Percentiles rank a stretch among this genome's conserved stretches.
Conservation (phyloP, 64 coral and sea anemone genomes). For the Dendrophyllia cribrosa region DNA sequence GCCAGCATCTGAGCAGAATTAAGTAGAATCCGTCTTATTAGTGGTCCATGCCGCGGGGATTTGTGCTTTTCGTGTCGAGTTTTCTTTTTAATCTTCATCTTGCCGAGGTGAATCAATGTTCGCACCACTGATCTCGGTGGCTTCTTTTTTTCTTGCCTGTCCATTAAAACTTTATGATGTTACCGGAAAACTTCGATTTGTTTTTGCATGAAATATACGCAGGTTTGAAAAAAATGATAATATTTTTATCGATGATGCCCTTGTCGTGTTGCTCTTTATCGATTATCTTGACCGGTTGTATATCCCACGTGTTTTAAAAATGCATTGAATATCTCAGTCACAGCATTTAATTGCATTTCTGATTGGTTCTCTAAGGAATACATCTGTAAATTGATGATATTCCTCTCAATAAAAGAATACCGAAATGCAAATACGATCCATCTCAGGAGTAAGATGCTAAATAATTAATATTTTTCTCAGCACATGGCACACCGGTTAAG, state of each 20-base stretch:
- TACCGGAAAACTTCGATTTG: slow-evolving; percentile 3
- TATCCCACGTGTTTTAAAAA: slow-evolving; percentile 12
- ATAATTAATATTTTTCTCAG: slow-evolving; percentile 22
- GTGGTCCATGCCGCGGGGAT: neutral
- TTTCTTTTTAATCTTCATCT: slow-evolving; percentile 17
- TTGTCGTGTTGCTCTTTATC: slow-evolving; percentile 26
- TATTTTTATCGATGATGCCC: slow-evolving; percentile 1
- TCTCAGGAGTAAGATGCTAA: neutral
- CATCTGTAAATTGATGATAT: neutral
- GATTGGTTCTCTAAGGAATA: neutral
- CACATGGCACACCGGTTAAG: neutral
- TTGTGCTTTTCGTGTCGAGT: neutral
- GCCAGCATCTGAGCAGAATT: slow-evolving; percentile 48
- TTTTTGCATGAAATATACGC: neutral
- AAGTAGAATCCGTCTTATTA: slow-evolving; percentile 66
- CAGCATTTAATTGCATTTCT: neutral
- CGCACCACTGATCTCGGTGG: neutral
- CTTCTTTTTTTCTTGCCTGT: neutral
- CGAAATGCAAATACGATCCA: slow-evolving; percentile 16
- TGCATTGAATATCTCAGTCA: neutral
- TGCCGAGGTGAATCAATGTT: slow-evolving; percentile 10
- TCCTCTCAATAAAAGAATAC: neutral
- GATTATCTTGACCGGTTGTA: neutral
- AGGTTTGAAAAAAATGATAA: slow-evolving; percentile 10
- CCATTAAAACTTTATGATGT: slow-evolving; percentile 55